Evolutionary conservation across 2,888 invertebrate species (phyloP).

Genomic region (Anodontia alba): DNA sequence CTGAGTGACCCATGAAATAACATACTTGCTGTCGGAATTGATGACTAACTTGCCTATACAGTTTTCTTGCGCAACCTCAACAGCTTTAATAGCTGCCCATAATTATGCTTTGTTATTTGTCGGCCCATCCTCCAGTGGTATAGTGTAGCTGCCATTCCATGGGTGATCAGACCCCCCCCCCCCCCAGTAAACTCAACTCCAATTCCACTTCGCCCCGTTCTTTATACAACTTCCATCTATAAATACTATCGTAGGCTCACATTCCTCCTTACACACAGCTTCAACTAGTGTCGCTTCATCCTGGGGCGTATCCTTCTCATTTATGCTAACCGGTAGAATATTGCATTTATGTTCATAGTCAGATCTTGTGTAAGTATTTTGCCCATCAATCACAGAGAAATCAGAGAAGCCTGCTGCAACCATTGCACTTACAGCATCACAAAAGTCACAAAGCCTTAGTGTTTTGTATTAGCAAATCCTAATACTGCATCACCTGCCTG

Average conservation of each 20-base stretch:
- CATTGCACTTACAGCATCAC: background rate
- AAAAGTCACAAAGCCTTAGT: background rate
- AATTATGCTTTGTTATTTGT: background rate
- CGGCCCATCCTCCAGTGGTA: background rate
- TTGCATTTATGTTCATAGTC: background rate
- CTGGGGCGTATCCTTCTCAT: background rate
- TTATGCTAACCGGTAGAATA: background rate
- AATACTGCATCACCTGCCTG: background rate
- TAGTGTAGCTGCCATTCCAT: background rate
- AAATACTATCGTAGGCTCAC: background rate
- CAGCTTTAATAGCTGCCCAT: background rate
- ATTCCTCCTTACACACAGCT: background rate
- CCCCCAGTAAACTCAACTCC: background rate
- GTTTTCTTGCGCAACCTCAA: background rate
- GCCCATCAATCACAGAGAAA: background rate
- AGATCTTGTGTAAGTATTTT: background rate
- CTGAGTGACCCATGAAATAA: background rate
- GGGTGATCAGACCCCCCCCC: no score
- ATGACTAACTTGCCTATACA: background rate
- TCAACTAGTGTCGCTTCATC: background rate
- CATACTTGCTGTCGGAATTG: background rate
- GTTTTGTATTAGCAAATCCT: background rate
- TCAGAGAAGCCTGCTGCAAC: background rate
- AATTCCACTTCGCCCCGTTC: background rate
- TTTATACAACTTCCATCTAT: background rate